Evolutionary conservation across 2,113 vertebrate species (phyloP).

Genomic region (Phyllopteryx taeniolatus): DNA sequence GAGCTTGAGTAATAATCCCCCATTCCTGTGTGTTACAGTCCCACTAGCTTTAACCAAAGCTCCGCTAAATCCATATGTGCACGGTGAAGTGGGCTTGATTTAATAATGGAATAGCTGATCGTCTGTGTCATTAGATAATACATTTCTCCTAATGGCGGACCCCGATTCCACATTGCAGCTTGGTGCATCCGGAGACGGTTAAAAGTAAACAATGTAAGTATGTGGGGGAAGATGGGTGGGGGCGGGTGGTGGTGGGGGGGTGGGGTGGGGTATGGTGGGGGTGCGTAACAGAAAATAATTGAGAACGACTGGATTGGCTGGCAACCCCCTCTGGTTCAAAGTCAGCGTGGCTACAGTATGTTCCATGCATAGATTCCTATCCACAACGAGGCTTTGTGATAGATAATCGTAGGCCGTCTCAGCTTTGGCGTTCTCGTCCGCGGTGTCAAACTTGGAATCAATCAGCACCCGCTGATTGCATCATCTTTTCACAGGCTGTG

Average conservation of each 20-base stretch:
- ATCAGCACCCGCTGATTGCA: background rate
- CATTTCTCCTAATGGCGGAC: slow-evolving; percentile 28
- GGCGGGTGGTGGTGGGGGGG: no score
- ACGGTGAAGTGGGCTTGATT: slow-evolving; percentile 29
- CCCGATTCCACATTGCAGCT: slow-evolving; percentile 16
- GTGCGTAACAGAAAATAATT: no score
- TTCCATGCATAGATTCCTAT: background rate
- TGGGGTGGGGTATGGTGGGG: no score
- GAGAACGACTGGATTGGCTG: no score
- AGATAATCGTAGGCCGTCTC: background rate
- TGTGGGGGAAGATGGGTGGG: no score
- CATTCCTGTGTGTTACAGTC: background rate
- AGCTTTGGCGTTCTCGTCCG: no score
- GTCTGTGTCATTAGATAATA: slow-evolving; percentile 49
- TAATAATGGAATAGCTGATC: slow-evolving; percentile 48
- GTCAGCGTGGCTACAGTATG: no score
- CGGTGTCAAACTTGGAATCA: no score
- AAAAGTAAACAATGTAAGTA: slow-evolving; percentile 26
- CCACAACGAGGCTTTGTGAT: background rate
- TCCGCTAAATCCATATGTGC: slow-evolving; percentile 45
- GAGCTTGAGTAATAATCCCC: slow-evolving; percentile 34
- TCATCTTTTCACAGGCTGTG: background rate
- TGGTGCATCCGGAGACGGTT: slow-evolving; percentile 15
- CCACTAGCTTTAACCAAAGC: slow-evolving; percentile 32
- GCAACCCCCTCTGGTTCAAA: no score